These are phyloP conservation scores for Phylloscopus collybita DNA, from an alignment of 2,797 vertebrate genomes.

Conservation along the genomic window DNA sequence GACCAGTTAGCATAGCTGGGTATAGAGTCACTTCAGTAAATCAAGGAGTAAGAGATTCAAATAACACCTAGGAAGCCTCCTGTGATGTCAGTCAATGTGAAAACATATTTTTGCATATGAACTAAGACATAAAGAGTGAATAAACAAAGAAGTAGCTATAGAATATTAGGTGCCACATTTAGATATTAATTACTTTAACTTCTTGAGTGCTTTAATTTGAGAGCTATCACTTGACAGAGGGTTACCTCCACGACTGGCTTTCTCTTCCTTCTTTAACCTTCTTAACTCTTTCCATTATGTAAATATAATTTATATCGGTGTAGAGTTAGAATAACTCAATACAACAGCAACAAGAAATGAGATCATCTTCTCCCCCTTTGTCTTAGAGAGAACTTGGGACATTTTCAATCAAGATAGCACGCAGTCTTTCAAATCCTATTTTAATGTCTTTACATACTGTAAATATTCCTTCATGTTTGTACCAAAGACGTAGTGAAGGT, in stretches of 20 bases:
- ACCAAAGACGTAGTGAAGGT: not conserved
- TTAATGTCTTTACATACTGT: not conserved
- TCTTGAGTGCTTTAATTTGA: not conserved
- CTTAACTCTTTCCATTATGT: not conserved
- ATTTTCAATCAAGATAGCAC: not conserved
- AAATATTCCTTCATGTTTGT: not conserved
- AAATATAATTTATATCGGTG: not conserved
- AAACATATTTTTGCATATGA: not conserved
- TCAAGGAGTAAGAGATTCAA: not conserved
- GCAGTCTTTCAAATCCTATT: not conserved
- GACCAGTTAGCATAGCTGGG: not conserved
- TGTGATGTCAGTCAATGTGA: not conserved
- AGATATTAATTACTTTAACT: not conserved
- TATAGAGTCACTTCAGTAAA: not conserved
- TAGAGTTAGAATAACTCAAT: not conserved
- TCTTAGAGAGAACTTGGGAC: not conserved
- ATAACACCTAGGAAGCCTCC: not conserved
- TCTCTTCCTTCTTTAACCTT: not conserved
- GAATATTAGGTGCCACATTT: not conserved
- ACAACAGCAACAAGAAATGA: not conserved
- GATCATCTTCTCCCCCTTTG: not conserved
- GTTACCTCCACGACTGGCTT: not conserved
- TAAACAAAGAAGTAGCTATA: not conserved
- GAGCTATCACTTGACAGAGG: not conserved
- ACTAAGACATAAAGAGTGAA: not conserved